phyloP scores from a whole-genome alignment of 2,797 vertebrate species.

The Tolypeutes matacus region DNA sequence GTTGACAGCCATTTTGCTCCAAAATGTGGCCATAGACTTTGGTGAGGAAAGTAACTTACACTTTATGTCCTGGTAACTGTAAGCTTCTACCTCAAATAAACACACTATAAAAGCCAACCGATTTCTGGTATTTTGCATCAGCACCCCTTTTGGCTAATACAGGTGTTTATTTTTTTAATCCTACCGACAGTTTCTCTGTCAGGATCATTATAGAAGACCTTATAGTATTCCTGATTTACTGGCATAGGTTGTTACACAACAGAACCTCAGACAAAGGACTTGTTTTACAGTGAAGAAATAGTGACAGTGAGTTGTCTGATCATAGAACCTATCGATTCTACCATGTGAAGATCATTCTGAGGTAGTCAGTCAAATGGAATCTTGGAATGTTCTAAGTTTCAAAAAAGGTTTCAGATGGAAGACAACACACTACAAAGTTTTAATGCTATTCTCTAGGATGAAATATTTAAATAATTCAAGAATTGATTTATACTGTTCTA shows the following conservation, averaged over 20 bases:
- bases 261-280: neutral
- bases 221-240: neutral
- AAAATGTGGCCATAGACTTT: no score
- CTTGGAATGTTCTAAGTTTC: neutral
- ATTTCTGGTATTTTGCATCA: no score
- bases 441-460: neutral
- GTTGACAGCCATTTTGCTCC: no score
- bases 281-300: neutral
- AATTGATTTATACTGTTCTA: neutral
- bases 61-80: no score
- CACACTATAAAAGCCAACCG: no score
- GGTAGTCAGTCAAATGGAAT: neutral
- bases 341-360: neutral
- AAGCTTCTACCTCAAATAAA: no score
- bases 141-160: no score
- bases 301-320: neutral
- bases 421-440: neutral
- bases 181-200: neutral
- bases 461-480: neutral
- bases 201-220: neutral
- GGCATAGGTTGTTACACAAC: neutral
- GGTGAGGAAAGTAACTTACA: no score
- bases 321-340: neutral
- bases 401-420: neutral
- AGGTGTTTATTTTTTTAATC: no score